Percentiles rank a stretch among this genome's conserved stretches.
Evolutionary conservation across 2,888 invertebrate genomes (phyloP).

Genomic region (Amphimallon solstitiale): DNA sequence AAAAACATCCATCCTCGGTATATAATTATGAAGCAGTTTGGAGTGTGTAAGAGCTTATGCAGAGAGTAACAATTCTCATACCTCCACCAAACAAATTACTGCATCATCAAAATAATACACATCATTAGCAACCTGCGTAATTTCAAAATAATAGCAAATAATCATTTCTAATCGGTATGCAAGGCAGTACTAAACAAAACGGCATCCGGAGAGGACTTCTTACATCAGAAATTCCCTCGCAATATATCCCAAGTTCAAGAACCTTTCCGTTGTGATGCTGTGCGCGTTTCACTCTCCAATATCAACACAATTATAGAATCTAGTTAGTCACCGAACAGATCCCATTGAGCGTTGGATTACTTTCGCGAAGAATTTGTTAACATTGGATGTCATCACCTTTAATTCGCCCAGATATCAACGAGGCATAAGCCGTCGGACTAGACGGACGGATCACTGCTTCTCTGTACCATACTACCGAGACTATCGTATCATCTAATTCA

Average conservation of each 20-base stretch:
- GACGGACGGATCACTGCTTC: too few species aligned
- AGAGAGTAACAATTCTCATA: neutral
- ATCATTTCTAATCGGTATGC: neutral
- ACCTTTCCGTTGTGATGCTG: constrained; percentile 1
- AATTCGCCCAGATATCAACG: constrained; percentile 9
- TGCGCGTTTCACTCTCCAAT: too few species aligned
- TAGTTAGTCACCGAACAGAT: too few species aligned
- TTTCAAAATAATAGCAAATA: constrained; percentile 18
- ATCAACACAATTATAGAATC: too few species aligned
- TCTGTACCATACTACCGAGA: too few species aligned
- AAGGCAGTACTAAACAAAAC: neutral
- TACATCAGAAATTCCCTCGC: neutral
- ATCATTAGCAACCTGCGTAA: neutral
- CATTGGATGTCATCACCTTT: constrained; percentile 8
- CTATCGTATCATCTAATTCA: too few species aligned
- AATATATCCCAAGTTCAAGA: neutral
- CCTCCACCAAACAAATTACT: neutral
- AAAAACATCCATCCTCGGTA: too few species aligned
- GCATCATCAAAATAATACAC: neutral
- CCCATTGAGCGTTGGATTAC: too few species aligned
- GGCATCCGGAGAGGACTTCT: neutral
- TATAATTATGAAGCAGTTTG: too few species aligned
- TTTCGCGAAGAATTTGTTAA: constrained; percentile 15
- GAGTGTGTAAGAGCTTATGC: neutral
- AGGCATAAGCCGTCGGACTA: neutral